These are phyloP conservation scores for Diplolepis rosae DNA, from an alignment of 2,888 invertebrate species.

Conservation along the genomic window DNA sequence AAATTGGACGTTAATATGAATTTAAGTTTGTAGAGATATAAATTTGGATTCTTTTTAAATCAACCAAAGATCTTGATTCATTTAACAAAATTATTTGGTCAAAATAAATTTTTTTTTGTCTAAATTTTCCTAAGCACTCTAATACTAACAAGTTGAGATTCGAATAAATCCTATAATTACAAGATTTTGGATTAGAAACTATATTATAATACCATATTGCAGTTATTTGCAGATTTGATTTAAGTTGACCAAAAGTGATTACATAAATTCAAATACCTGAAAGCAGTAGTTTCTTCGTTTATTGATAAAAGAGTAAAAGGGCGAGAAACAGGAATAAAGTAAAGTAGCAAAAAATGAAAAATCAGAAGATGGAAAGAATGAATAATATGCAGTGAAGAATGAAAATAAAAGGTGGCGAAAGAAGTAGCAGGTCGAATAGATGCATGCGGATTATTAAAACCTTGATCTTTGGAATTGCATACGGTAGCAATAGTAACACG, in stretches of 20 bases:
- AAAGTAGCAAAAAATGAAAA: conserved; percentile 13
- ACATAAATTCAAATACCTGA: not conserved
- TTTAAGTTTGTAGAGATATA: too few species aligned
- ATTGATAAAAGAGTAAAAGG: not conserved
- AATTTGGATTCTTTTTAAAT: too few species aligned
- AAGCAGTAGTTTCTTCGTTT: conserved; percentile 7
- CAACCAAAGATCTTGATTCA: too few species aligned
- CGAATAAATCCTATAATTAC: too few species aligned
- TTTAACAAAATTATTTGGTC: too few species aligned
- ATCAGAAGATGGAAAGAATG: conserved; percentile 23
- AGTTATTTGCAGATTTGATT: too few species aligned
- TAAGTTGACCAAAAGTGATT: not conserved
- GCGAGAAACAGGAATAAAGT: not conserved
- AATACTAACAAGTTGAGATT: too few species aligned
- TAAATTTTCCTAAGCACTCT: too few species aligned
- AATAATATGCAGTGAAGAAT: conserved; percentile 7
- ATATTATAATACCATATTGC: too few species aligned
- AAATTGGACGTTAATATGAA: too few species aligned
- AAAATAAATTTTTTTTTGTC: too few species aligned
- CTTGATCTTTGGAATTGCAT: conserved; percentile 28
- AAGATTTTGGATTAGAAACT: too few species aligned
- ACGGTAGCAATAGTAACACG: conserved; percentile 28
- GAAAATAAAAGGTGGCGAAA: not conserved
- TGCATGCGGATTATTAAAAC: conserved; percentile 45
- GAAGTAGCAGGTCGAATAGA: conserved; percentile 16